Conservation (phyloP, 2,888 invertebrate genomes). For the Eilema depressum region DNA sequence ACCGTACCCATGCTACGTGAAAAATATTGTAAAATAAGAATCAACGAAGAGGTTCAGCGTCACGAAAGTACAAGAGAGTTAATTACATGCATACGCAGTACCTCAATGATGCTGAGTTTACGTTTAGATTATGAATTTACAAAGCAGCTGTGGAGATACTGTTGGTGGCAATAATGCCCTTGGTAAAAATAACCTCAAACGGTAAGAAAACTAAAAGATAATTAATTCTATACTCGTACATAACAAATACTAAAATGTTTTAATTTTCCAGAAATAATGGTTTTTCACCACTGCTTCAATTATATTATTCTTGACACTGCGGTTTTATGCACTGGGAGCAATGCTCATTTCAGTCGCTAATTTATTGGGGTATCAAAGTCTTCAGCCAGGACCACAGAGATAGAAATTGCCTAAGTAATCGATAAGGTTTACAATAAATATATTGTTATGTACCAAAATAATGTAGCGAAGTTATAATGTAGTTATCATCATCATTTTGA, state of each 20-base stretch:
- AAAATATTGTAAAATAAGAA: too few relatives aligned
- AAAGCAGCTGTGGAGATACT: conserved; percentile 2
- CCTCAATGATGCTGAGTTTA: conserved; percentile 9
- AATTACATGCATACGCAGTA: neutral
- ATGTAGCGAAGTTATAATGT: conserved; percentile 1
- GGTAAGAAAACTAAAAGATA: neutral
- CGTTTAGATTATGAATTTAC: neutral
- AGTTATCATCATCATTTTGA: too few relatives aligned
- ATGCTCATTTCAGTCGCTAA: conserved; percentile 49
- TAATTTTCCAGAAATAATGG: conserved; percentile 14
- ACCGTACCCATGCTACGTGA: too few relatives aligned
- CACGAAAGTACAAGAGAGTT: neutral
- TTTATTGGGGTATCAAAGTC: conserved; percentile 44
- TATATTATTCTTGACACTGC: conserved; percentile 39
- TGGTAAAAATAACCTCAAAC: neutral
- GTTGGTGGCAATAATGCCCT: neutral
- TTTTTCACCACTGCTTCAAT: conserved; percentile 43
- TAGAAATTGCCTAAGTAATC: neutral
- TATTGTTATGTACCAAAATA: conserved; percentile 19
- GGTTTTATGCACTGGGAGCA: conserved; percentile 51
- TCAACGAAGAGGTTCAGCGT: neutral
- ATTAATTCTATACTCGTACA: neutral
- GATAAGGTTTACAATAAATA: conserved; percentile 19
- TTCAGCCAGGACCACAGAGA: conserved; percentile 34
- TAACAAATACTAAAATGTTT: neutral